Base-by-base conservation (phyloP, 2,888 invertebrate species). In the Stenurella melanura region DNA sequence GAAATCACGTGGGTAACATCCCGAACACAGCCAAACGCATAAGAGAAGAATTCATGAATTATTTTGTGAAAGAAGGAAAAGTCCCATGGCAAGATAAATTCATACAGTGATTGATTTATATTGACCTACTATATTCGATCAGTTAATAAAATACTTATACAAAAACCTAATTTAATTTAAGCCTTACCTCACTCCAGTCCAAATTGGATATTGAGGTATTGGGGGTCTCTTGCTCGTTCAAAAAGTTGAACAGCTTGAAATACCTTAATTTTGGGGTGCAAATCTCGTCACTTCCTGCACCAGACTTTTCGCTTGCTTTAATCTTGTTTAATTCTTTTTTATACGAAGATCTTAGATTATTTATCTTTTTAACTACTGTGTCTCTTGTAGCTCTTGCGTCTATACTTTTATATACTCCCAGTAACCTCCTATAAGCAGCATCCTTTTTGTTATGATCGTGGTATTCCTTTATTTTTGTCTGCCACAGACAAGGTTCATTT, bases 301-400 rank as follows among this genome's bases (percentile, higher is more conserved):
- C 19, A 11, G 19, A 18, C 19, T 57, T 57, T 57, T 57, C 18
- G 18, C 18, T 38, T n/a, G n/a, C n/a, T n/a, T n/a, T n/a, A n/a
- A n/a, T n/a, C n/a, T n/a, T n/a, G n/a, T n/a, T n/a, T n/a, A 63
- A 10, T 63, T 63, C 63, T 12, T 63, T 63, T 18, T 38, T 34
- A 38, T 63, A 63, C 34, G 63, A 63, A 18, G 34, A 18, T 38
- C 63, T 34, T 38, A 63, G n/a, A 63, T 63, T 63, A 38, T 63
- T 34, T 38, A 63, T 63, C 38, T 63, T 63, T 63, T 63, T 63
- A 17, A 63, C 63, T 17, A 63, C 63, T 17, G 18, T 18, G 18
- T 63, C 34, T 63, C 38, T 63, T 18, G 63, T 63, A n/a, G n/a
- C n/a, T n/a, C n/a, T n/a, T n/a, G n/a, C n/a, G n/a, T n/a, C n/a